A percentile compares a stretch with the other conserved stretches of the same genome.
Conservation (phyloP, 2,113 vertebrate genomes). For the Thomomys bottae region DNA sequence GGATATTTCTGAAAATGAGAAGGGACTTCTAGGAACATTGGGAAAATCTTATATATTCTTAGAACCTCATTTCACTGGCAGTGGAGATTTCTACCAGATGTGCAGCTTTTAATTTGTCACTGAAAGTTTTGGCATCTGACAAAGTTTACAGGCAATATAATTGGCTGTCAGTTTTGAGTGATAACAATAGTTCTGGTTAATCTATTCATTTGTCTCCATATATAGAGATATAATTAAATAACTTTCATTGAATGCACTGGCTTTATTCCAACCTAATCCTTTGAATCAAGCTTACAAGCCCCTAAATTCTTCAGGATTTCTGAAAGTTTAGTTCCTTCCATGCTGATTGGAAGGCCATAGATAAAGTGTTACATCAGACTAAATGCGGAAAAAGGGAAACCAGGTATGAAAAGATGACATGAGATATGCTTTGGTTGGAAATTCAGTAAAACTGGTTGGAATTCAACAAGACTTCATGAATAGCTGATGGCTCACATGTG, state of each 20-base stretch:
- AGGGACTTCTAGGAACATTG: not conserved
- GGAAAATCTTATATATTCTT: not conserved
- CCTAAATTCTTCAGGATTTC: not conserved
- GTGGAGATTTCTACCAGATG: not conserved
- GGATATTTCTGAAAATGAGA: not conserved
- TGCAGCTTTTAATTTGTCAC: not conserved
- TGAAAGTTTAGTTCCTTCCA: not conserved
- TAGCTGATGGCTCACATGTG: too few relatives aligned
- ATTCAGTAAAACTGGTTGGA: not conserved
- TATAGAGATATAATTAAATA: not conserved
- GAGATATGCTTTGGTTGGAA: not conserved
- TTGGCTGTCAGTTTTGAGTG: not conserved
- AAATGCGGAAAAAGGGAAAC: constrained; percentile 11
- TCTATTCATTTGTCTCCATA: not conserved
- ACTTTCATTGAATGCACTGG: not conserved
- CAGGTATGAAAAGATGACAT: not conserved
- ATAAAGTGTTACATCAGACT: not conserved
- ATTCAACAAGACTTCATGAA: not conserved
- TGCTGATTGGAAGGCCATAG: not conserved
- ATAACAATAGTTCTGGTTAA: not conserved
- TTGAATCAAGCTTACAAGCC: not conserved
- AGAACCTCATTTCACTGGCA: not conserved
- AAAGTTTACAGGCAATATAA: not conserved
- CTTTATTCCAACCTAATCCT: not conserved
- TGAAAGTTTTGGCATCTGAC: not conserved